Percentiles rank a stretch among this genome's conserved stretches.
Conservation (phyloP, 1,140 invertebrate species). For the Tenebrio molitor region DNA sequence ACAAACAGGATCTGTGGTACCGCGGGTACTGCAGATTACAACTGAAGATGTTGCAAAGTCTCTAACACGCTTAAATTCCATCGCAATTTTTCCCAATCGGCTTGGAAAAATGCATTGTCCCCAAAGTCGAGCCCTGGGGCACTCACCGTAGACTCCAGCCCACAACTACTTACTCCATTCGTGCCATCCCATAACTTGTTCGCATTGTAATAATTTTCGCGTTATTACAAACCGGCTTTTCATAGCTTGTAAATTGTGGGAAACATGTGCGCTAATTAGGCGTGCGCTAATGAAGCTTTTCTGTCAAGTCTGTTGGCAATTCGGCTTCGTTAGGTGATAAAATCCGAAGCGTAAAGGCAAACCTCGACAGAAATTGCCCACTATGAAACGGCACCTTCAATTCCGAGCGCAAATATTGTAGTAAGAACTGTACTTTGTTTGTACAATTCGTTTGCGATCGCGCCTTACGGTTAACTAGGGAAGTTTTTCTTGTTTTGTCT, state of each 20-base stretch:
- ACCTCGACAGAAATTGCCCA: not conserved
- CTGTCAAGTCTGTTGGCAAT: not conserved
- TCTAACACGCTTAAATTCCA: too few relatives aligned
- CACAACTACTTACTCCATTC: too few relatives aligned
- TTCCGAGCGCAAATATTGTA: constrained; percentile 21
- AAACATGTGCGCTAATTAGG: not conserved
- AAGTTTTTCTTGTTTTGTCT: not conserved
- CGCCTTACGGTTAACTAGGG: constrained; percentile 7
- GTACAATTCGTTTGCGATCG: constrained; percentile 15
- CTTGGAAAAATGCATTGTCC: too few relatives aligned
- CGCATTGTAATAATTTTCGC: constrained; percentile 29
- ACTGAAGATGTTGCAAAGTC: too few relatives aligned
- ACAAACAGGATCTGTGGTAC: too few relatives aligned
- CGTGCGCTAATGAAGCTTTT: too few relatives aligned
- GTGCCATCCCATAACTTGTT: too few relatives aligned
- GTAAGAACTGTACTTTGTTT: constrained; percentile 31
- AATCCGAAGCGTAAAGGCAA: constrained; percentile 1
- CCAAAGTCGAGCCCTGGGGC: too few relatives aligned
- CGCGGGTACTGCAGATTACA: too few relatives aligned
- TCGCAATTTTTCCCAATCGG: too few relatives aligned
- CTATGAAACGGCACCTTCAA: constrained; percentile 1
- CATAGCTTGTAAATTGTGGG: not conserved
- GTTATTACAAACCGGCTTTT: constrained; percentile 4
- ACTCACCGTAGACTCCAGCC: too few relatives aligned
- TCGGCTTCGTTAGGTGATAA: not conserved